These are phyloP conservation scores for Choristoneura rosaceana DNA, from an alignment of 2,888 invertebrate species.

Conservation along the genomic window DNA sequence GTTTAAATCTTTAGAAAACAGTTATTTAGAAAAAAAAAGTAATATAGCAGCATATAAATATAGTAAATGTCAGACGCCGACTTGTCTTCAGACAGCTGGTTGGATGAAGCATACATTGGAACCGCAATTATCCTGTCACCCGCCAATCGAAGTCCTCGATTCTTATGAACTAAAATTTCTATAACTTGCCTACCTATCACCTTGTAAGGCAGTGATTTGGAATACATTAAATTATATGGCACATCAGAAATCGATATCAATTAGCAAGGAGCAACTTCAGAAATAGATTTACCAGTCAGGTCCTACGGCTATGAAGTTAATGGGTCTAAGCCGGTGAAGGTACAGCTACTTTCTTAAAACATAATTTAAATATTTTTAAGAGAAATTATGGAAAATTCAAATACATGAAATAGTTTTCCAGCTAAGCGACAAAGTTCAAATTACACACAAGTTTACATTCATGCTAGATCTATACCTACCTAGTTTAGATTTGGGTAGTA, in stretches of 20 bases:
- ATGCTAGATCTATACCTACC: too few species aligned
- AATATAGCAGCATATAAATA: neutral
- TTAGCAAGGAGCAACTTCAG: neutral
- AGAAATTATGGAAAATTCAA: too few species aligned
- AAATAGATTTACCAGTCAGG: too few species aligned
- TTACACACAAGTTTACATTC: too few species aligned
- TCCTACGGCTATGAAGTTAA: too few species aligned
- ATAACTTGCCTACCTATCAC: neutral
- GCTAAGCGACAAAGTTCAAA: too few species aligned
- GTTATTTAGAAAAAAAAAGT: neutral
- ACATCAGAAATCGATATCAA: slow-evolving; percentile 1
- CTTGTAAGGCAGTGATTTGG: slow-evolving; percentile 1
- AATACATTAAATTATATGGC: slow-evolving; percentile 20
- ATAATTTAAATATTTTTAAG: too few species aligned
- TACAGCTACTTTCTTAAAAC: too few species aligned
- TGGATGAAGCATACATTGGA: slow-evolving; percentile 2
- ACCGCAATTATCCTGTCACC: slow-evolving; percentile 39
- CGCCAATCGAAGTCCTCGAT: slow-evolving; percentile 32
- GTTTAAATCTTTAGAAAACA: too few species aligned
- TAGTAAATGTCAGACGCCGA: slow-evolving; percentile 18
- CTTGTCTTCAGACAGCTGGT: slow-evolving; percentile 12
- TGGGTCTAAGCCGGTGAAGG: too few species aligned
- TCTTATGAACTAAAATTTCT: slow-evolving; percentile 19
- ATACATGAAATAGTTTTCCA: too few species aligned
- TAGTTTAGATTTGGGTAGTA: too few species aligned